Evolutionary conservation across 2,113 vertebrate species (phyloP).

Genomic region (Oreochromis spilurus): DNA sequence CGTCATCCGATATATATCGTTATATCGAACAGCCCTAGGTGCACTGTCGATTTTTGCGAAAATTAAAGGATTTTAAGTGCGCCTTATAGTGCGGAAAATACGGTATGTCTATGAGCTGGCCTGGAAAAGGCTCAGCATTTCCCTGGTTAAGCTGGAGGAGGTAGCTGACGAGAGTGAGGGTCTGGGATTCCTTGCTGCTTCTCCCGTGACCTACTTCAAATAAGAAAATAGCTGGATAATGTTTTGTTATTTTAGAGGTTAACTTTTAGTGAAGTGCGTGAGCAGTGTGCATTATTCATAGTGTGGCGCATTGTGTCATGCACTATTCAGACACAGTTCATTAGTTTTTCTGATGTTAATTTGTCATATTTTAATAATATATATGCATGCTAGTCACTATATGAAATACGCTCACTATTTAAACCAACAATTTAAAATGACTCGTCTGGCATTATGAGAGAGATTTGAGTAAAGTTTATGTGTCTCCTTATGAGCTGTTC

Average conservation of each 20-base stretch:
- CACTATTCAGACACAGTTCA: not conserved
- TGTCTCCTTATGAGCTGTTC: slow-evolving; percentile 31
- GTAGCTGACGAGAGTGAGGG: not conserved
- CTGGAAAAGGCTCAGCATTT: not conserved
- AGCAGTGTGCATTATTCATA: not conserved
- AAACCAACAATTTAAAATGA: not conserved
- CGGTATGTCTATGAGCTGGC: not conserved
- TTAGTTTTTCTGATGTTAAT: not conserved
- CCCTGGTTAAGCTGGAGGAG: not conserved
- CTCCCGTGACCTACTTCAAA: not conserved
- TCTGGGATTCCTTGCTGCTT: not conserved
- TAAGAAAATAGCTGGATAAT: not conserved
- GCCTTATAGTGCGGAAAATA: not conserved
- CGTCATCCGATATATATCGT: no score
- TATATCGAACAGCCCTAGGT: not conserved
- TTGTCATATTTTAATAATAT: not conserved
- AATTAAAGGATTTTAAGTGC: not conserved
- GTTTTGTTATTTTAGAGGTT: not conserved
- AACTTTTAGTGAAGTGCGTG: not conserved
- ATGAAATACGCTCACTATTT: not conserved
- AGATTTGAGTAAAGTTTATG: not conserved
- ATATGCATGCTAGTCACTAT: not conserved
- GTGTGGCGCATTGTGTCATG: not conserved
- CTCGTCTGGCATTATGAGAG: not conserved
- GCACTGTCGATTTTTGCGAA: not conserved